Evolutionary conservation across 1,140 invertebrate genomes (phyloP), one percentile per base, ranked within the genome.

Genomic region (Drosophila orena): DNA sequence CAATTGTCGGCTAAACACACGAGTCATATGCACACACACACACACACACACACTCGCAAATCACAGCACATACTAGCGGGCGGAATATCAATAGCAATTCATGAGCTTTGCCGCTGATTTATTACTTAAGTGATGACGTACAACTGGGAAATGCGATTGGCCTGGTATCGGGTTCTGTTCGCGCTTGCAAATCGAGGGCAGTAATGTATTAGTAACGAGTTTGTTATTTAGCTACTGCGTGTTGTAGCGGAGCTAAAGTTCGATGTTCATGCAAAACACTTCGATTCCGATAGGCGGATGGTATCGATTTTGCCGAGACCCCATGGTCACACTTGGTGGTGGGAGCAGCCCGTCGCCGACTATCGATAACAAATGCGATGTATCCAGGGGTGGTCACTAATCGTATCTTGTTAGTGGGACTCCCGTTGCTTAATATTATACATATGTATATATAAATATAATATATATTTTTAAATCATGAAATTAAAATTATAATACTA

Each of bases 1-100:
- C 34, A 56, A 59, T 86, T 88, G 81, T 86, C 81, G 81, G 81
- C 83, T 42, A 69, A 84, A 85, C 77, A 64, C 81, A 79, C 81
- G 79, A 86, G 83, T 86, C 81, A 81, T 86, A 85, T 49, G 49
- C 47, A 69, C 57, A 43, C 57, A 50, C 30, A 47, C 78, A 58
- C 77, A 70, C 49, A 57, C 57, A 70, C 44, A 8, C 30, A 10
- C 8, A 8, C 30, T 10, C 8, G 30, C 57, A 50, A 24, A 47
- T 73, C 77, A 71, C 49, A 61, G 70, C 44, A 47, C 49, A 81
- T 58, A 68, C 40, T 17, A 38, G 20, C 30, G 38, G 38, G 54
- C 40, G 42, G 24, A 55, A 53, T 35, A 15, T 27, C n/a, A 50
- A 76, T 35, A 52, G 27, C 50, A 59, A 20, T 22, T 38, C 50